phyloP scores from a whole-genome alignment of 2,113 vertebrate genomes.

The Leptobrachium leishanense region DNA sequence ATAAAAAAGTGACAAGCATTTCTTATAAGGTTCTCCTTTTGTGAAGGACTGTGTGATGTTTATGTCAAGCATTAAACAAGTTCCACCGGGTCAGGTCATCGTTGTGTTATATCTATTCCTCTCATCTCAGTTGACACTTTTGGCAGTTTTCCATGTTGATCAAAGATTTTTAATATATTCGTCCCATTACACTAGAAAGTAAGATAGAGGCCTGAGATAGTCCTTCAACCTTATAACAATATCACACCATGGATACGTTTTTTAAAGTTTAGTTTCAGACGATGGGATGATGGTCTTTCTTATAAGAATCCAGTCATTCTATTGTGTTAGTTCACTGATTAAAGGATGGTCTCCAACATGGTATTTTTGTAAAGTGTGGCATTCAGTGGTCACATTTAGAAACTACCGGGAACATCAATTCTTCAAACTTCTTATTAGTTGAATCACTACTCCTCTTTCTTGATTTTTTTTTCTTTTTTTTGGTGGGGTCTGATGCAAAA shows the following conservation, averaged over 20 bases:
- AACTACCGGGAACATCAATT: constrained; percentile 17
- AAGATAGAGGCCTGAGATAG: constrained; percentile 35
- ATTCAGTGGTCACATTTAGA: constrained; percentile 30
- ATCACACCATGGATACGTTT: constrained; percentile 48
- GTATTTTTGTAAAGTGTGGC: constrained; percentile 23
- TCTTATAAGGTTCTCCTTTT: constrained; percentile 39
- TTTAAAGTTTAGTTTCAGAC: constrained; percentile 37
- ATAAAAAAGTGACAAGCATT: constrained; percentile 30
- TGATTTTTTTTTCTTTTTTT: no score
- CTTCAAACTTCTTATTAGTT: constrained; percentile 38
- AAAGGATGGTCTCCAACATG: constrained; percentile 44
- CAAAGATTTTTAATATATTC: constrained; percentile 48
- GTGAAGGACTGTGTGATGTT: constrained; percentile 42
- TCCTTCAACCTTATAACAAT: constrained; percentile 48
- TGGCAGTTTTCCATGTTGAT: constrained; percentile 49
- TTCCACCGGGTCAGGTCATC: constrained; percentile 37
- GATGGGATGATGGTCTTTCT: constrained; percentile 22
- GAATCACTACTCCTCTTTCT: constrained; percentile 19
- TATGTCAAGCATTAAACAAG: constrained; percentile 42
- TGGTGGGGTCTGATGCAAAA: neutral
- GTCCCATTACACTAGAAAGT: constrained; percentile 40
- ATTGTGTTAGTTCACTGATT: constrained; percentile 47
- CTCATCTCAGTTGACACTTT: constrained; percentile 45
- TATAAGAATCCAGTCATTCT: constrained; percentile 42
- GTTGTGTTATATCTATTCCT: constrained; percentile 39